Evolutionary conservation across 2,113 vertebrate genomes (phyloP).

Genomic region (Saccopteryx leptura): DNA sequence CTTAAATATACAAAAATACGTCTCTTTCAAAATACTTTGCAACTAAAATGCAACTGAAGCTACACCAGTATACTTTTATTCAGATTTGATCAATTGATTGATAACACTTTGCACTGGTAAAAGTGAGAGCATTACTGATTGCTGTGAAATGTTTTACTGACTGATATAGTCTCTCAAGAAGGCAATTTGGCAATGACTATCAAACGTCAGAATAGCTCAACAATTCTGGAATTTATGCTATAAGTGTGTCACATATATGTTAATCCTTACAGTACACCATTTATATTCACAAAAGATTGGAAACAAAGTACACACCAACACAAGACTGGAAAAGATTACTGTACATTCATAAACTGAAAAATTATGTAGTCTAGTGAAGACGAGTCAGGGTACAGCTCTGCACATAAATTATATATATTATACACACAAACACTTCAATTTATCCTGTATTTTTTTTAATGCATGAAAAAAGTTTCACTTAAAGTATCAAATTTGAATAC

Average conservation of each 20-base stretch:
- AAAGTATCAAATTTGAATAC: constrained; percentile 11
- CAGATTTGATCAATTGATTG: background rate
- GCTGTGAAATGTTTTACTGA: background rate
- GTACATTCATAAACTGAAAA: constrained; percentile 31
- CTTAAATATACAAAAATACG: constrained; percentile 22
- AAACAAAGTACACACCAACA: background rate
- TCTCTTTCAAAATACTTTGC: constrained; percentile 7
- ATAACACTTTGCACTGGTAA: background rate
- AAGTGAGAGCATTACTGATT: background rate
- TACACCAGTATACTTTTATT: background rate
- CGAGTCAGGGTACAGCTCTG: background rate
- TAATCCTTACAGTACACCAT: background rate
- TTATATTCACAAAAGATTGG: constrained; percentile 23
- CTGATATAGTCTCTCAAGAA: background rate
- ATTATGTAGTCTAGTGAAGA: background rate
- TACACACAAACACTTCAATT: background rate
- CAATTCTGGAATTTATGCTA: constrained; percentile 36
- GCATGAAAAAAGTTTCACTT: background rate
- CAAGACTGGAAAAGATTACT: constrained; percentile 18
- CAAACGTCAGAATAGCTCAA: background rate
- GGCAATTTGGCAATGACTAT: constrained; percentile 10
- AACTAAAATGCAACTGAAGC: constrained; percentile 41
- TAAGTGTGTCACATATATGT: background rate
- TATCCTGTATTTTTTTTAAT: background rate
- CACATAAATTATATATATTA: background rate